Conservation (phyloP, 2,888 invertebrate genomes). For the Brenthis ino region DNA sequence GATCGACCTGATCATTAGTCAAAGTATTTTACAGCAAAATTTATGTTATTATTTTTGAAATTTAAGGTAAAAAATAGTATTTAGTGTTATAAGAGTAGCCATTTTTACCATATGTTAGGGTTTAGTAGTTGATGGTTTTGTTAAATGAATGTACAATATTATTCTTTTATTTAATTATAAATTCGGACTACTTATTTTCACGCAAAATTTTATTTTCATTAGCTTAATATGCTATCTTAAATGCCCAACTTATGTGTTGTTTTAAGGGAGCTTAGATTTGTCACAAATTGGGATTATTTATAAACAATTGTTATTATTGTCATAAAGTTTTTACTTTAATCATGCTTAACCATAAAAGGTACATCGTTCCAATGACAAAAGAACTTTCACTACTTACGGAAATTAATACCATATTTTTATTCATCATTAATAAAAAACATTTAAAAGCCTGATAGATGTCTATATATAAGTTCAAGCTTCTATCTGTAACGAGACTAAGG, state of each 20-base stretch:
- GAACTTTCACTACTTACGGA: too few species aligned
- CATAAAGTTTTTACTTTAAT: background rate
- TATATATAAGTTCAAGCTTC: background rate
- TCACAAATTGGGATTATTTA: conserved; percentile 24
- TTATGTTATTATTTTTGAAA: background rate
- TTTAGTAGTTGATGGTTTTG: background rate
- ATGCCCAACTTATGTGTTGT: background rate
- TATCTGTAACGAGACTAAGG: background rate
- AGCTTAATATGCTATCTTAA: conserved; percentile 22
- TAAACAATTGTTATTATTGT: background rate
- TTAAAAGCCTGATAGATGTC: too few species aligned
- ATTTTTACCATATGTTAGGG: too few species aligned
- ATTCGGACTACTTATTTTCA: conserved; percentile 39
- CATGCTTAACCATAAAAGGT: background rate
- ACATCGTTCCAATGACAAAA: background rate
- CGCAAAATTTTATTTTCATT: conserved; percentile 33
- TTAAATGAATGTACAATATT: background rate
- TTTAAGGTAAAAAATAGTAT: background rate
- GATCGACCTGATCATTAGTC: background rate
- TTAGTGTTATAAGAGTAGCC: too few species aligned
- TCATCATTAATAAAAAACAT: too few species aligned
- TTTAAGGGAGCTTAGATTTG: conserved; percentile 6
- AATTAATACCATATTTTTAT: too few species aligned
- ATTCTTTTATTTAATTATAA: conserved; percentile 25
- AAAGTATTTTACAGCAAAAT: background rate